Evolutionary conservation across 1,140 invertebrate genomes (phyloP), one percentile per base, ranked within the genome.

Genomic region (Heliothis virescens): DNA sequence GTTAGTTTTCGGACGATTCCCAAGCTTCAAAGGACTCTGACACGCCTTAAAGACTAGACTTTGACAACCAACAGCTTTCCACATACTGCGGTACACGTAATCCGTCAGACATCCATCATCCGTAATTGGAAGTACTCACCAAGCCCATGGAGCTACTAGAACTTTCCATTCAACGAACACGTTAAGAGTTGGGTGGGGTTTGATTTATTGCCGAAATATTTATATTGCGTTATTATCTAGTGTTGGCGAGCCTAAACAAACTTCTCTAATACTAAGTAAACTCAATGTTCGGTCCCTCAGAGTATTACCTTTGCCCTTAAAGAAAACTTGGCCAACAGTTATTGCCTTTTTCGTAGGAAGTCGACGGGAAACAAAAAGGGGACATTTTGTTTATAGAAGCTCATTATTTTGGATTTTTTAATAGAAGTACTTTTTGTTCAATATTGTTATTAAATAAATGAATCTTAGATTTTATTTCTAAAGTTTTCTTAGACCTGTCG

Each of bases 211-310:
- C 60, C 78, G 81, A 79, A 87, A 87, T 89, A 91, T 91, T 89
- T 89, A 87, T 90, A 88, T 90, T 88, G 79, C 74, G 83, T 87
- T 91, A 92, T 89, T 88, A 88, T 90, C 87, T 86, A 89, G 86
- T 90, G 90, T 89, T 79, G 87, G 86, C 60, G 65, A 69, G 77
- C 79, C 89, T 92, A 90, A 91, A 83, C 88, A 91, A 92, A 92
- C 89, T 84, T 83, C 80, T 86, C 83, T 87, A 86, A 90, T 89
- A 89, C 88, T 89, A 89, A 89, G 87, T 85, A 91, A 92, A 92
- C 89, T 87, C 85, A 86, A 84, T 87, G 73, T 81, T 86, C 83
- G 79, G 77, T 82, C 82, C 89, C 87, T 88, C 72, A 13, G 88
- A 86, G 84, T 85, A 90, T 90, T 87, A 92, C 90, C 89, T 90